Conservation (phyloP, 2,113 vertebrate species). For the Cavia aperea region DNA sequence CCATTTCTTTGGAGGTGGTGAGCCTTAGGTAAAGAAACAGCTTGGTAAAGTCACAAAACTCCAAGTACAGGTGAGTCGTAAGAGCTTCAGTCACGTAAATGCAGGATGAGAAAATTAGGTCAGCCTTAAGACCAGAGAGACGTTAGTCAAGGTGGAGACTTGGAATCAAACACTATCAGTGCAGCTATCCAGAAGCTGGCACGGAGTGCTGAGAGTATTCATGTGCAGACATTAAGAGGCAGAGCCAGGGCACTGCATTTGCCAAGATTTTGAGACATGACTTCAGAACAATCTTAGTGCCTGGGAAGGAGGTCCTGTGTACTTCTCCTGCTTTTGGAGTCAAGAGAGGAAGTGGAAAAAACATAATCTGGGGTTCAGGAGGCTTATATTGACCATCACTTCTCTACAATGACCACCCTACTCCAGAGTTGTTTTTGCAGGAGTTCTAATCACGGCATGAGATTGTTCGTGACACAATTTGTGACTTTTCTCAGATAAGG, state of each 20-base stretch:
- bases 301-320: neutral
- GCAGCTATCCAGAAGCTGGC: neutral
- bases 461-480: neutral
- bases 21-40: neutral
- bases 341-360: neutral
- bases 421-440: neutral
- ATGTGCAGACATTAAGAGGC: neutral
- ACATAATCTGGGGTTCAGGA: neutral
- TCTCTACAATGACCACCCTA: rapidly evolving
- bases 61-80: neutral
- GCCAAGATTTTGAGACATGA: neutral
- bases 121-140: neutral
- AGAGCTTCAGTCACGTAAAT: neutral
- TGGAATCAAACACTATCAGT: neutral
- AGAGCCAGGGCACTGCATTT: neutral
- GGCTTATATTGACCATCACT: neutral
- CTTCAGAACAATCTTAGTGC: neutral
- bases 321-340: neutral
- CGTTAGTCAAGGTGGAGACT: too few relatives aligned
- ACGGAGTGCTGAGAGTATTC: neutral
- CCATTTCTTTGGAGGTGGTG: neutral
- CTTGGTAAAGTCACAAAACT: neutral
- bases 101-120: neutral
- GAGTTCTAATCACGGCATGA: neutral
- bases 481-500: neutral